These are phyloP conservation scores for Sympetrum striolatum DNA, from an alignment of 2,888 invertebrate genomes.

Conservation along the genomic window DNA sequence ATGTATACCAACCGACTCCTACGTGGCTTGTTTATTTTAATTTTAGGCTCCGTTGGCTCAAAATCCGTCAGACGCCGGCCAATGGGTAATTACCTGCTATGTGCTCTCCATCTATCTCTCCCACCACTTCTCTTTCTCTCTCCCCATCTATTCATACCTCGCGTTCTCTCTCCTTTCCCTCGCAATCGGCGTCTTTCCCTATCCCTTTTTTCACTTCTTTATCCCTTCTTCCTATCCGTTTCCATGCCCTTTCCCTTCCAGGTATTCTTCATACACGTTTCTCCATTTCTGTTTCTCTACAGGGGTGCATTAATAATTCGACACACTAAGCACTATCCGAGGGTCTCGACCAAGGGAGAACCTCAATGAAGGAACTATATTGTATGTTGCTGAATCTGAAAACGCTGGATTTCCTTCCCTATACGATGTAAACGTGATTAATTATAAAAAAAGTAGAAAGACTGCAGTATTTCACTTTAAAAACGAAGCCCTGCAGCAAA, in stretches of 20 bases:
- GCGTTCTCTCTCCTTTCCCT: no score
- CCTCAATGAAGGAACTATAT: no score
- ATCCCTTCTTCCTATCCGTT: background rate
- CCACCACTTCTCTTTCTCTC: background rate
- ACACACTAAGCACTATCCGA: no score
- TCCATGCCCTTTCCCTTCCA: background rate
- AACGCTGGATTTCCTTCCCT: no score
- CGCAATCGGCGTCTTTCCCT: background rate
- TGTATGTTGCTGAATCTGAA: no score
- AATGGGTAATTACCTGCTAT: background rate
- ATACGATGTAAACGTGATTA: no score
- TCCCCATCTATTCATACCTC: background rate
- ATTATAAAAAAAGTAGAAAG: no score
- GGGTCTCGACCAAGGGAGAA: no score
- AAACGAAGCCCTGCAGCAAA: no score
- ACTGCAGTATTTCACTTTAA: no score
- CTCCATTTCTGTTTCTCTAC: no score
- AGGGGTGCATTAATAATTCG: no score
- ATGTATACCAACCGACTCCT: background rate
- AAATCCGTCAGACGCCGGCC: background rate
- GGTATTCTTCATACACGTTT: background rate
- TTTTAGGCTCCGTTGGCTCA: background rate
- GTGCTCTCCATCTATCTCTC: background rate
- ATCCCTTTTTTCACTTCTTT: background rate
- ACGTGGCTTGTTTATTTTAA: background rate